Evolutionary conservation across 1,140 invertebrate genomes (phyloP).

Genomic region (Rhizoglyphus robini): DNA sequence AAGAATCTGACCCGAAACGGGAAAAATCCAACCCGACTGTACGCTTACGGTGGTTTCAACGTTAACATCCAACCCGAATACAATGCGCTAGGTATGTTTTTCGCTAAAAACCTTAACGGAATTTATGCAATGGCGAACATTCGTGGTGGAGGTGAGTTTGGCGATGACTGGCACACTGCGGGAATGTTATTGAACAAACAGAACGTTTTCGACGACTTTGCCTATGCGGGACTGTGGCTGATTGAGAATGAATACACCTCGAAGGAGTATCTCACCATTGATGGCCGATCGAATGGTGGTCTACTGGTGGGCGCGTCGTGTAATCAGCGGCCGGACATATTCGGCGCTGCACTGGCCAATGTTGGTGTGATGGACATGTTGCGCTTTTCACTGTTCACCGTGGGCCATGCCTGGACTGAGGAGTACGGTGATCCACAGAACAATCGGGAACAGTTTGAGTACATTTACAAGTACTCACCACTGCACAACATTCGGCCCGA

Average conservation of each 20-base stretch:
- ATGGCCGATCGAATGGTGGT: constrained; percentile 92
- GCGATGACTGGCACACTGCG: constrained; percentile 87
- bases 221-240: constrained; percentile 77
- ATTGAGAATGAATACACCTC: constrained; percentile 65
- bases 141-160: constrained; percentile 76
- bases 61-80: constrained; percentile 52
- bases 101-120: constrained; percentile 73
- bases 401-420: constrained; percentile 87
- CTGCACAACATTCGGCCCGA: constrained; percentile 65
- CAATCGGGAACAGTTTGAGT: constrained; percentile 63
- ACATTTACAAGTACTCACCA: constrained; percentile 28
- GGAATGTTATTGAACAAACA: constrained; percentile 86
- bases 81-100: constrained; percentile 50
- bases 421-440: constrained; percentile 87
- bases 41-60: constrained; percentile 97
- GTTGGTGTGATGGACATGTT: constrained; percentile 92
- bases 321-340: constrained; percentile 92
- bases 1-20: constrained; percentile 49
- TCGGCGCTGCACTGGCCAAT: constrained; percentile 75
- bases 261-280: constrained; percentile 55
- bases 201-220: constrained; percentile 95
- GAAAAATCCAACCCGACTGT: constrained; percentile 62
- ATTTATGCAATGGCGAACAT: constrained; percentile 84
- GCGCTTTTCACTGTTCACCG: constrained; percentile 94
- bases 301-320: constrained; percentile 79